These are phyloP conservation scores for Falco biarmicus DNA, from an alignment of 2,797 vertebrate species.

Conservation along the genomic window DNA sequence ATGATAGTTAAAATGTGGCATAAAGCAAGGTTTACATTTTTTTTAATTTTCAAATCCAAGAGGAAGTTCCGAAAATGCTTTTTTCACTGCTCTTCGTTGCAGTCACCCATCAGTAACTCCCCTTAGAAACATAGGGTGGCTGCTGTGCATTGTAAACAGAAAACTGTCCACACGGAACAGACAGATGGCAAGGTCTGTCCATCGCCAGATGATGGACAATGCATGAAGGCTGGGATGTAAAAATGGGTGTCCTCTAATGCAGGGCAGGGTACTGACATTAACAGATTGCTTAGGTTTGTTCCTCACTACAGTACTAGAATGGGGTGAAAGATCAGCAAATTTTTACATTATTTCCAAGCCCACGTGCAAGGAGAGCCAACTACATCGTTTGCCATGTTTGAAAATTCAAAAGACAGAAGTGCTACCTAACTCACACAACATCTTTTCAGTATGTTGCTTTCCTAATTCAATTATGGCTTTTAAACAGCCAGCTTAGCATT, in stretches of 20 bases:
- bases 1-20: not conserved
- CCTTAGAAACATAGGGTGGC: not conserved
- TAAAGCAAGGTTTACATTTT: not conserved
- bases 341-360: not conserved
- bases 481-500: not conserved
- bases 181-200: not conserved
- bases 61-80: not conserved
- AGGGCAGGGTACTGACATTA: not conserved
- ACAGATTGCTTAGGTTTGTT: not conserved
- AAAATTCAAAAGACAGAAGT: not conserved
- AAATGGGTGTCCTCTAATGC: not conserved
- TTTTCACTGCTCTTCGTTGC: not conserved
- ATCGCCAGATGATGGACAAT: not conserved
- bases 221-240: not conserved
- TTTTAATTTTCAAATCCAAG: not conserved
- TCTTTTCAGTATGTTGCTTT: not conserved
- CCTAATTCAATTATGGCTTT: not conserved
- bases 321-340: too few species aligned
- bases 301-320: not conserved
- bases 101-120: not conserved
- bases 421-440: not conserved
- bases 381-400: too few species aligned
- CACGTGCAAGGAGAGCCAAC: not conserved
- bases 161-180: not conserved
- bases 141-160: not conserved